These are phyloP conservation scores for Gastrophryne carolinensis DNA, from an alignment of 2,797 vertebrate genomes.

Conservation along the genomic window DNA sequence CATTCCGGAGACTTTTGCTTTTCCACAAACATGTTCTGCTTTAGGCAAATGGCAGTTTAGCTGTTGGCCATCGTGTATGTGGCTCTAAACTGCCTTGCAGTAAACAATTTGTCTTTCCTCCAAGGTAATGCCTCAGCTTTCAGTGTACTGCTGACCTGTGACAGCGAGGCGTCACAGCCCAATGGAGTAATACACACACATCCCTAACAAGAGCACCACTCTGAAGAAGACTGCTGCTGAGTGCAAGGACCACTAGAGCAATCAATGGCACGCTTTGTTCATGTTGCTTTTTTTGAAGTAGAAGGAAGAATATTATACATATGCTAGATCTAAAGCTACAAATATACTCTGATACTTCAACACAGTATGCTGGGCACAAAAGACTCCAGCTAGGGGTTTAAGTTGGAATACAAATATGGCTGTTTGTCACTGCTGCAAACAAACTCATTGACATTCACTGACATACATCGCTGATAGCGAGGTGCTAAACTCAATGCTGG, in stretches of 20 bases:
- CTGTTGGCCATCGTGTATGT: not conserved
- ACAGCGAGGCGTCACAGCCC: not conserved
- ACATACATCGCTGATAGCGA: not conserved
- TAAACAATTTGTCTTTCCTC: not conserved
- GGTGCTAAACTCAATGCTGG: slow-evolving; percentile 24
- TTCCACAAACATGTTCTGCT: not conserved
- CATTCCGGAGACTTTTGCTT: not conserved
- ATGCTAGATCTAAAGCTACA: slow-evolving; percentile 1
- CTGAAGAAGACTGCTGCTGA: not conserved
- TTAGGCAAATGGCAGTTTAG: not conserved
- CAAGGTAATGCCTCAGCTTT: not conserved
- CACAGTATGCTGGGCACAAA: not conserved
- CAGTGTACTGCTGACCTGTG: slow-evolving; percentile 3
- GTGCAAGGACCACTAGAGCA: not conserved
- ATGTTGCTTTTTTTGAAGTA: not conserved
- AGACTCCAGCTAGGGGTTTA: not conserved
- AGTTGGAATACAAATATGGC: slow-evolving; percentile 18
- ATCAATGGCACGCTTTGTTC: slow-evolving; percentile 2
- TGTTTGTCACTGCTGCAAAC: slow-evolving; percentile 18
- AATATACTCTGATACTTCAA: slow-evolving; percentile 11
- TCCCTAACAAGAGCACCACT: not conserved
- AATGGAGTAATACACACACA: slow-evolving; percentile 2
- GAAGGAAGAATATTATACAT: not conserved
- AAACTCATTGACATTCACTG: not conserved
- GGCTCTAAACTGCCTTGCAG: not conserved